Base-by-base conservation (phyloP, 2,888 invertebrate species). In the Phengaris alcon region DNA sequence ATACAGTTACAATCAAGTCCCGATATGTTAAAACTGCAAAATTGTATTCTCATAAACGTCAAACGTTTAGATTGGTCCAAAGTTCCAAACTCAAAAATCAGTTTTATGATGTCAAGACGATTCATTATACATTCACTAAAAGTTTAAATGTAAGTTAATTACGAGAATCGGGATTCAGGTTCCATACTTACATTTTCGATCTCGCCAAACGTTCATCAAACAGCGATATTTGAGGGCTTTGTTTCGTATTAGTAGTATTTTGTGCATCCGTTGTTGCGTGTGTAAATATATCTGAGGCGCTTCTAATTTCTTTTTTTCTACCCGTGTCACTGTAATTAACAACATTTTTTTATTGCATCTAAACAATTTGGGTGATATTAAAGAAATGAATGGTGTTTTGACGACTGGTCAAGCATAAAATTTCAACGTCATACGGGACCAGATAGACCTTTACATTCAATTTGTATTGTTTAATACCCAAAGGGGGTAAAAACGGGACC, bases 201-300 rank as follows among this genome's bases (percentile, higher is more conserved):
- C 82, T 88, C 8, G 91, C 91, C 4, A 91, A 81, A 0, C 88
- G 86, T 57, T 93, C 87, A 79, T 91, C 88, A 80, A 92, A 93
- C n/a, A 93, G 84, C 0, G 92, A 92, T 76, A 89, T 88, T 76
- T 85, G 85, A 0, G 91, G 90, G 75, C 88, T 91, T 74, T 78
- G 75, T 88, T 90, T 74, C 77, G 79, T 13, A 82, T 90, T 74
- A 77, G 79, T 13, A 82, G 83, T 85, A 75, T 84, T 85, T 15
- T 83, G 84, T 0, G 83, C 79, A n/a, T n/a, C 54, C 44, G 54
- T 74, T 44, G 68, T 12, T 15, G 46, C 13, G n/a, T 68, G 44
- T 22, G 54, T 35, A 35, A 54, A 68, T 54, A 68, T n/a, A 35
- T 80, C 44, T 0, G 80, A 79, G 9, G 79, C 77, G 1, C 75